These are phyloP conservation scores for Cataglyphis livida DNA, from an alignment of 2,888 invertebrate species.

Conservation along the genomic window DNA sequence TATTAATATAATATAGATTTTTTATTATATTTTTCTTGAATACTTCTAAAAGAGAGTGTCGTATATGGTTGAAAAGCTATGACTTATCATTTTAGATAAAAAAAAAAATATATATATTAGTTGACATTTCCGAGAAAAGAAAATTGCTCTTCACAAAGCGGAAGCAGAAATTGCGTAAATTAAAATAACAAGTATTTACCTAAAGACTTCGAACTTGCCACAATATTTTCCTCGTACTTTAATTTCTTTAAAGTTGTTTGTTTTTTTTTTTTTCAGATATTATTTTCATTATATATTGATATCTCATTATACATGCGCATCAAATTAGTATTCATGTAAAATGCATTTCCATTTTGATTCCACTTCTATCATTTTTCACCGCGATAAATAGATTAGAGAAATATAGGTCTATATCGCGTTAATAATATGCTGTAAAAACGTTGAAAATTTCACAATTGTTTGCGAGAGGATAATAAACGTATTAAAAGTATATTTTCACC, in stretches of 20 bases:
- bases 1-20: neutral
- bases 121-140: constrained; percentile 29
- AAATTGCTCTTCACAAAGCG: constrained; percentile 11
- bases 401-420: neutral
- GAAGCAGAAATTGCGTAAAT: constrained; percentile 20
- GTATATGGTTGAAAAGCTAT: constrained; percentile 15
- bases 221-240: neutral
- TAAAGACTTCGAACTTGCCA: constrained; percentile 10
- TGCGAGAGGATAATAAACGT: neutral
- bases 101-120: constrained; percentile 17
- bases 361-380: neutral
- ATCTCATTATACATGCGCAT: neutral
- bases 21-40: constrained; percentile 3
- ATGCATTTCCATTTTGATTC: neutral
- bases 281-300: constrained; percentile 3
- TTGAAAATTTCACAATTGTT: constrained; percentile 28
- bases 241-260: constrained; percentile 3
- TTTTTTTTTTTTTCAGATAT: neutral
- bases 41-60: constrained; percentile 16
- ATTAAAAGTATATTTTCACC: constrained; percentile 26
- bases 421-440: neutral
- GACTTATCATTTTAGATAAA: constrained; percentile 12
- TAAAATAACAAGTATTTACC: constrained; percentile 10
- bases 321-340: neutral
- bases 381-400: neutral